These are phyloP conservation scores for Caenorhabditis sp. DNA, from an alignment of 2,888 invertebrate genomes.

Conservation along the genomic window DNA sequence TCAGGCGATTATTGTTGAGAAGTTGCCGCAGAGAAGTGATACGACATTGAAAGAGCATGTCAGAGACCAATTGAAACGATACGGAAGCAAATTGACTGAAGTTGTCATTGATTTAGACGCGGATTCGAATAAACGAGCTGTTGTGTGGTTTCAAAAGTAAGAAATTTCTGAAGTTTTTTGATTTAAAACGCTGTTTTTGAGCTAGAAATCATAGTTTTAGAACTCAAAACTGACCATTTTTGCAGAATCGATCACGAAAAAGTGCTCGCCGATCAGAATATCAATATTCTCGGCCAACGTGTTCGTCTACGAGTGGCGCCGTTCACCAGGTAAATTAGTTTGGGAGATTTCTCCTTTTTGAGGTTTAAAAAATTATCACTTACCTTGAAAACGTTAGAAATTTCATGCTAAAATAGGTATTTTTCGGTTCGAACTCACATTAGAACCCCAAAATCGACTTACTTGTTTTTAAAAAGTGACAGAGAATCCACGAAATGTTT, in stretches of 20 bases:
- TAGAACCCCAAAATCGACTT: too few species aligned
- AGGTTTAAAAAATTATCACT: too few species aligned
- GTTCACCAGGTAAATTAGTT: not conserved
- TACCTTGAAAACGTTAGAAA: too few species aligned
- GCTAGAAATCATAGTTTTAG: not conserved
- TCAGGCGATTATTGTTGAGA: conserved; percentile 5
- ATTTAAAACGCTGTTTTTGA: not conserved
- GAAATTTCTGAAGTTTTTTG: not conserved
- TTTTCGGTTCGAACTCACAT: too few species aligned
- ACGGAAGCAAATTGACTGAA: not conserved
- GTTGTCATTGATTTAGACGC: conserved; percentile 1
- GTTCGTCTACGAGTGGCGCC: conserved; percentile 17
- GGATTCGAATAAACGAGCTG: not conserved
- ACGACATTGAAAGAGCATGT: conserved; percentile 1
- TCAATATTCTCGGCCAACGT: conserved; percentile 9
- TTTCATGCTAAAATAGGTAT: too few species aligned
- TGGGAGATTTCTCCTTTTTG: not conserved
- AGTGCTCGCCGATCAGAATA: conserved; percentile 7
- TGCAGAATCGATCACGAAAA: conserved; percentile 18
- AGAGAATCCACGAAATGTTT: too few species aligned
- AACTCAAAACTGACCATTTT: too few species aligned
- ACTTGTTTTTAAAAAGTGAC: too few species aligned
- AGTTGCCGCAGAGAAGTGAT: not conserved
- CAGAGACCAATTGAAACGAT: conserved; percentile 6
- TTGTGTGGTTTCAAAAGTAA: conserved; percentile 6